Evolutionary conservation across 2,888 invertebrate genomes (phyloP).

Genomic region (Tetanocera ferruginea): DNA sequence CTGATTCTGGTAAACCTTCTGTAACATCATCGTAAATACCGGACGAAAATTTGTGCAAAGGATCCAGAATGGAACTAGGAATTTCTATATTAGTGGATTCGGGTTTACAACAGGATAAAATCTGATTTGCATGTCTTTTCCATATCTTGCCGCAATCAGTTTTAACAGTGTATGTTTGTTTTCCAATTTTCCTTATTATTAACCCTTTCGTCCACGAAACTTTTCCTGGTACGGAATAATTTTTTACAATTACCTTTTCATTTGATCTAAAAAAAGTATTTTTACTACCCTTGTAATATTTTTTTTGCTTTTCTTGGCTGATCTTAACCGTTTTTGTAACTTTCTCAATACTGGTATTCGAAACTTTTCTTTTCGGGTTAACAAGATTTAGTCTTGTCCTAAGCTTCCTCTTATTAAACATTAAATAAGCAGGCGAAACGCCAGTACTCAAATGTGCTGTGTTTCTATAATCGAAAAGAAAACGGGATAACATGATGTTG

Average conservation of each 20-base stretch:
- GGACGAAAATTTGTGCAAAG: no score
- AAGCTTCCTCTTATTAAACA: conserved; percentile 42
- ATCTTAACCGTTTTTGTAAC: conserved; percentile 13
- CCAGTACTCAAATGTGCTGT: conserved; percentile 36
- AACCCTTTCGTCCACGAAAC: conserved; percentile 28
- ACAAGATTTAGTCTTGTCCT: conserved; percentile 18
- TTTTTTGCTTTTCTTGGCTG: conserved; percentile 25
- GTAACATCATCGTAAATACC: no score
- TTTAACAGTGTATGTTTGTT: conserved; percentile 11
- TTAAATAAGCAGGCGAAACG: conserved; percentile 43
- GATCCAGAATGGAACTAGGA: no score
- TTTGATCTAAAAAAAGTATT: conserved; percentile 28
- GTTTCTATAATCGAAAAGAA: conserved; percentile 47
- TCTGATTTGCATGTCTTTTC: no score
- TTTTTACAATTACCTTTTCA: conserved; percentile 39
- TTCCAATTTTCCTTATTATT: conserved; percentile 29
- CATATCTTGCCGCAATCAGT: neutral
- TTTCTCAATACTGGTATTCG: neutral
- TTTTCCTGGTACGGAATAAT: conserved; percentile 39
- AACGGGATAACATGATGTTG: conserved; percentile 37
- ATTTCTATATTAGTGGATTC: no score
- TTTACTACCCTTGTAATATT: conserved; percentile 26
- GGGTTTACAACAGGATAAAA: no score
- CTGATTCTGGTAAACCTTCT: no score
- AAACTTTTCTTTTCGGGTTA: conserved; percentile 21